Percentiles rank a stretch among this genome's conserved stretches.
These are phyloP conservation scores for Hucho hucho DNA, from an alignment of 2,113 vertebrate species.

Conservation along the genomic window DNA sequence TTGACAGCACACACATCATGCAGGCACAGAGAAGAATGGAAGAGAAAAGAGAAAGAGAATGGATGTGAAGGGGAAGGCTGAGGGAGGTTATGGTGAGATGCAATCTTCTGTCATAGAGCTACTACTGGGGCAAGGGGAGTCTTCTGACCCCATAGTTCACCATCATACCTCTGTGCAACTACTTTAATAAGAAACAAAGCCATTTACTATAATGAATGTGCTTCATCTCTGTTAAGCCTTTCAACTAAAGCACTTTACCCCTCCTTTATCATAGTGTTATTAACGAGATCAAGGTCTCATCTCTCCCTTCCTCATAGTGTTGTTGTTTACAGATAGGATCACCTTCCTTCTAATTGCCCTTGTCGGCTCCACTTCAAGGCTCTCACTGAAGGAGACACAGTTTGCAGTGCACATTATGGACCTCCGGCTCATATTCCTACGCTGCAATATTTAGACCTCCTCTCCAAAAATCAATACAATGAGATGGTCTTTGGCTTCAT, in stretches of 20 bases:
- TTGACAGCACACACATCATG: not conserved
- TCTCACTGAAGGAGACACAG: slow-evolving; percentile 57
- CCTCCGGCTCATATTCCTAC: slow-evolving; percentile 62
- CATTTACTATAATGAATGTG: not conserved
- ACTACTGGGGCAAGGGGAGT: not conserved
- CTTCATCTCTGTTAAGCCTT: not conserved
- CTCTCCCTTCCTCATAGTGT: not conserved
- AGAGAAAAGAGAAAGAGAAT: not conserved
- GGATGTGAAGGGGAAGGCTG: not conserved
- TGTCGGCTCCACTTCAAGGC: slow-evolving; percentile 51
- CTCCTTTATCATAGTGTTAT: not conserved
- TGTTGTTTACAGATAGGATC: slow-evolving; percentile 59
- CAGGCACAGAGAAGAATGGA: not conserved
- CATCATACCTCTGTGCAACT: slow-evolving; percentile 3
- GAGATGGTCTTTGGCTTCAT: slow-evolving; percentile 73
- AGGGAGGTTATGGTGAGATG: not conserved
- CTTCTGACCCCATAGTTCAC: not conserved
- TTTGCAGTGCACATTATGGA: slow-evolving; percentile 63
- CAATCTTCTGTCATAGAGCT: too few relatives aligned
- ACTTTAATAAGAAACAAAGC: not conserved
- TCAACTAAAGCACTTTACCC: not conserved
- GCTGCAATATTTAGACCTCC: slow-evolving; percentile 60
- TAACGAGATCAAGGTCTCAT: not conserved
- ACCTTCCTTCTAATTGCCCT: slow-evolving; percentile 51
- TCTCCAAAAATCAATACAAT: slow-evolving; percentile 68